Evolutionary conservation across 1,140 invertebrate genomes (phyloP).

Genomic region (Megalopta genalis): DNA sequence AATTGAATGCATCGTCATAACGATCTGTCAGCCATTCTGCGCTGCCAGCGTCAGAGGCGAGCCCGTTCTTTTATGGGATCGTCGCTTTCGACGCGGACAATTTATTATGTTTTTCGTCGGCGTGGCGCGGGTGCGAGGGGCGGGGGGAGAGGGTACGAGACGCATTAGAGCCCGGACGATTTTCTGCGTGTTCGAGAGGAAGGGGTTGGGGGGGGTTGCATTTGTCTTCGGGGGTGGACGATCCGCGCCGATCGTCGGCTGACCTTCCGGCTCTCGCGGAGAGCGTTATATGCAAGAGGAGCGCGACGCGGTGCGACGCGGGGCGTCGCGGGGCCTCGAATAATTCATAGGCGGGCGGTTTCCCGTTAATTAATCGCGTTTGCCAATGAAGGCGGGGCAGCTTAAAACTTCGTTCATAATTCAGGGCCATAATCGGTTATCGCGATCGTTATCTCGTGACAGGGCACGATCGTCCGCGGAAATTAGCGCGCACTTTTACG

Average conservation of each 20-base stretch:
- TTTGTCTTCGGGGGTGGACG: conserved; percentile 51
- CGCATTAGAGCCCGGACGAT: conserved; percentile 13
- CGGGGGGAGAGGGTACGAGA: conserved; percentile 14
- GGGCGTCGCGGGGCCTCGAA: conserved; percentile 26
- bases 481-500: conserved; percentile 53
- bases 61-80: conserved; percentile 15
- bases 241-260: conserved; percentile 7
- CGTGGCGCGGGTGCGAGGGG: background rate
- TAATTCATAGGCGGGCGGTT: conserved; percentile 58
- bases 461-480: conserved; percentile 36
- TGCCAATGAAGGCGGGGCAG: conserved; percentile 54
- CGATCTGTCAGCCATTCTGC: conserved; percentile 15
- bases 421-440: conserved; percentile 63
- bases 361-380: conserved; percentile 62
- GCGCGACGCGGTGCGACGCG: background rate
- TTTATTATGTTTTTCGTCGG: conserved; percentile 65
- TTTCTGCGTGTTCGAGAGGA: conserved; percentile 57
- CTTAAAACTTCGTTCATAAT: conserved; percentile 66
- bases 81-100: conserved; percentile 45
- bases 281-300: background rate
- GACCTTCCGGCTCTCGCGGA: background rate
- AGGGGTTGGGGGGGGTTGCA: too few relatives aligned
- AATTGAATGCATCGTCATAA: conserved; percentile 29
- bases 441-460: conserved; percentile 56
- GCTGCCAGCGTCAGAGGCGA: conserved; percentile 32